Percentiles rank a stretch among this genome's conserved stretches.
Evolutionary conservation across 2,888 invertebrate genomes (phyloP).

Genomic region (Agapostemon virescens): DNA sequence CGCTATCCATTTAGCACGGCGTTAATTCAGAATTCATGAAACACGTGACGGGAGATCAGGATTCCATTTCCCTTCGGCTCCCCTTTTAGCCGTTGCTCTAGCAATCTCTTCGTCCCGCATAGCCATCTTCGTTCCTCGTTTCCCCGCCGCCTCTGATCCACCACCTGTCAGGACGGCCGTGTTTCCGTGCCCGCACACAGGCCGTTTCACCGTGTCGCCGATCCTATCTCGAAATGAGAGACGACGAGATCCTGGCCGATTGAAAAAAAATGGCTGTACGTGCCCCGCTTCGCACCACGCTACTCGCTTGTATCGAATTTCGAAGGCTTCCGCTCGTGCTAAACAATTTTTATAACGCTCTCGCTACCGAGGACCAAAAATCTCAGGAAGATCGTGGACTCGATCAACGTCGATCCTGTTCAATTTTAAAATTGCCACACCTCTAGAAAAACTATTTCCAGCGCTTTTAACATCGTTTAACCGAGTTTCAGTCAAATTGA

Average conservation of each 20-base stretch:
- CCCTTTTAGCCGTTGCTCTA: constrained; percentile 13
- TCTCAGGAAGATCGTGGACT: not conserved
- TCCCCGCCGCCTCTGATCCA: not conserved
- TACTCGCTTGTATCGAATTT: not conserved
- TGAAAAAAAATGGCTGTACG: constrained; percentile 20
- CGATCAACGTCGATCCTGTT: not conserved
- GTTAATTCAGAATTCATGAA: constrained; percentile 59
- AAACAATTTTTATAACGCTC: not conserved
- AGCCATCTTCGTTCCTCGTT: not conserved
- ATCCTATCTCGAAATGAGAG: constrained; percentile 9
- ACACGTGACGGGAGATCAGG: constrained; percentile 45
- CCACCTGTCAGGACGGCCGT: not conserved
- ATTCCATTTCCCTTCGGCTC: constrained; percentile 43
- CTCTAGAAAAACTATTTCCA: too few species aligned
- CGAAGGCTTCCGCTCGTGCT: not conserved
- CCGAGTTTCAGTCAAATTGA: too few species aligned
- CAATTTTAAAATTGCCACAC: too few species aligned
- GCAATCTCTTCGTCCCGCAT: constrained; percentile 11
- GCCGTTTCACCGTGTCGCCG: constrained; percentile 4
- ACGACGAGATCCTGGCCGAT: constrained; percentile 1
- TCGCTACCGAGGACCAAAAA: not conserved
- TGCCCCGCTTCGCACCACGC: not conserved
- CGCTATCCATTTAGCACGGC: constrained; percentile 38
- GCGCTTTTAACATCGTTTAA: too few species aligned
- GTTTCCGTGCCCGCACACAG: not conserved